Conservation (phyloP, 2,888 invertebrate species). For the Trichopoda pennipes region DNA sequence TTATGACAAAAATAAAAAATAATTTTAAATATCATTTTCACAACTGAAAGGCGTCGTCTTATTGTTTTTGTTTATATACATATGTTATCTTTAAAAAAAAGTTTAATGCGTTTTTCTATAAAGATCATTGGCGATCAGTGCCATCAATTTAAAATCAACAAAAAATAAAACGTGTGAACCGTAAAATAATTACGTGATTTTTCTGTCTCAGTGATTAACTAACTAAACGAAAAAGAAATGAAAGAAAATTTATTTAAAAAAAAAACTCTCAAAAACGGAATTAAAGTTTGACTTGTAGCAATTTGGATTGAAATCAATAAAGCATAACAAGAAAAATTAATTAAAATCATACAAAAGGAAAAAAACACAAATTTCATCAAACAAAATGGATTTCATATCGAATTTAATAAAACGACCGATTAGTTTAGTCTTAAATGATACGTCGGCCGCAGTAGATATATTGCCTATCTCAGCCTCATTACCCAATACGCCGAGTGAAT, state of each 20-base stretch:
- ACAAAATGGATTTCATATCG: slow-evolving; percentile 79
- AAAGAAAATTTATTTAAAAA: slow-evolving; percentile 36
- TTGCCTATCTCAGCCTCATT: slow-evolving; percentile 44
- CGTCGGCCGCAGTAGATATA: slow-evolving; percentile 54
- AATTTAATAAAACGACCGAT: slow-evolving; percentile 79
- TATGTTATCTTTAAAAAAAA: slow-evolving; percentile 15
- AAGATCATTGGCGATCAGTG: slow-evolving; percentile 66
- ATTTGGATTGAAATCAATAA: slow-evolving; percentile 58
- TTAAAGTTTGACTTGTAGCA: slow-evolving; percentile 43
- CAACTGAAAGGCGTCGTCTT: not conserved
- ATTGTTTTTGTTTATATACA: too few relatives aligned
- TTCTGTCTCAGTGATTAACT: slow-evolving; percentile 58
- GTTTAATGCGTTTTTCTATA: slow-evolving; percentile 32
- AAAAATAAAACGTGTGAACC: slow-evolving; percentile 59
- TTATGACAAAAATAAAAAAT: slow-evolving; percentile 21
- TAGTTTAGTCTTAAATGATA: slow-evolving; percentile 73
- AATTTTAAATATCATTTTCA: slow-evolving; percentile 1
- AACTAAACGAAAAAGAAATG: slow-evolving; percentile 49
- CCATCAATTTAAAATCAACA: slow-evolving; percentile 61
- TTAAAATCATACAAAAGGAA: slow-evolving; percentile 20
- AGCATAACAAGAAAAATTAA: slow-evolving; percentile 51
- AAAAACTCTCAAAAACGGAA: slow-evolving; percentile 45
- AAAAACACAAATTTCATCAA: slow-evolving; percentile 11
- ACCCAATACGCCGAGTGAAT: slow-evolving; percentile 30
- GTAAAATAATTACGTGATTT: slow-evolving; percentile 67